Evolutionary conservation across 2,888 invertebrate genomes (phyloP).

Genomic region (Cyclophora albipunctata): DNA sequence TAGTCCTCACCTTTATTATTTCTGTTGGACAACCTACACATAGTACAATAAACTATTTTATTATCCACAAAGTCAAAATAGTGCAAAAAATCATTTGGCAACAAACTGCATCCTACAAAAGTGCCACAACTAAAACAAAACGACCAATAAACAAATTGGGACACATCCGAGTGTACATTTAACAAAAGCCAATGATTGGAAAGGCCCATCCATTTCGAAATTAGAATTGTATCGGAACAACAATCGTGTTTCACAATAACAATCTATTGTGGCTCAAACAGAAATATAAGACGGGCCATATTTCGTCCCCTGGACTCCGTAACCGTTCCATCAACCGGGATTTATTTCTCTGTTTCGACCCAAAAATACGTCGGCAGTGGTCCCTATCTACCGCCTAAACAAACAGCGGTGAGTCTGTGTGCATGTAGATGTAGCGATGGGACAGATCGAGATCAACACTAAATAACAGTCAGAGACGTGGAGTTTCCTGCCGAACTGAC

Average conservation of each 20-base stretch:
- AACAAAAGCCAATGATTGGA: conserved; percentile 19
- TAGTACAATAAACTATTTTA: no score
- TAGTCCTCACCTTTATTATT: no score
- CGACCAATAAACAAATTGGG: conserved; percentile 10
- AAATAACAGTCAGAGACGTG: conserved; percentile 63
- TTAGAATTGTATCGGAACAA: conserved; percentile 23
- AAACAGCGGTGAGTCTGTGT: conserved; percentile 24
- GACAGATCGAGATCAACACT: conserved; percentile 64
- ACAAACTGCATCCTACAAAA: neutral
- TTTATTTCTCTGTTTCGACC: conserved; percentile 21
- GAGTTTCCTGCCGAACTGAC: conserved; percentile 63
- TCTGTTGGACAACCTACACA: no score
- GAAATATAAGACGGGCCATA: conserved; percentile 23
- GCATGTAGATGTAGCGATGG: conserved; percentile 23
- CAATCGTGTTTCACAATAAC: conserved; percentile 23
- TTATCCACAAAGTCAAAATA: no score
- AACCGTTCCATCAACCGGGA: conserved; percentile 22
- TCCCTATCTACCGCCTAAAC: conserved; percentile 26
- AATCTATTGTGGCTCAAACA: conserved; percentile 23
- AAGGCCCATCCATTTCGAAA: conserved; percentile 22
- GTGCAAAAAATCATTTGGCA: no score
- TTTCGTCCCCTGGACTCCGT: conserved; percentile 20
- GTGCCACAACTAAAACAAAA: conserved; percentile 7
- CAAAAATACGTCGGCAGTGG: conserved; percentile 23
- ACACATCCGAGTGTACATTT: conserved; percentile 12